Conservation (phyloP, 2,797 vertebrate genomes). For the Hippopotamyrus pictus region DNA sequence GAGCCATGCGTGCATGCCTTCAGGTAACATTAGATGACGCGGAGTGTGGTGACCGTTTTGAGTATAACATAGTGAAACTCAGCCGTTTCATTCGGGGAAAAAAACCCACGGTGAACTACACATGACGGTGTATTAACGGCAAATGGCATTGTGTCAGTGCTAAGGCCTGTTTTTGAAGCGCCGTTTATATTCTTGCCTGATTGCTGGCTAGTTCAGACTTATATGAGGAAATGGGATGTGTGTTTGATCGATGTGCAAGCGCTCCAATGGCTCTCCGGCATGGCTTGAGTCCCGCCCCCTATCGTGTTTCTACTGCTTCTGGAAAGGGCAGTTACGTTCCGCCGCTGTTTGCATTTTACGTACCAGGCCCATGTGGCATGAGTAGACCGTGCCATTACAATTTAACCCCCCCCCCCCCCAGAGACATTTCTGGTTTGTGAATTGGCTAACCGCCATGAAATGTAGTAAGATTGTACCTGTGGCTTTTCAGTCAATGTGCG, state of each 20-base stretch:
- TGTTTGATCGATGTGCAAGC: slow-evolving; percentile 2
- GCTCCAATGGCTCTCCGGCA: neutral
- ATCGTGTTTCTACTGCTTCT: neutral
- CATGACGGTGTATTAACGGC: neutral
- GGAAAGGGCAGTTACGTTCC: neutral
- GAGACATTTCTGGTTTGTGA: neutral
- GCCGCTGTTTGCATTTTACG: neutral
- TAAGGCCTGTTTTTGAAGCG: neutral
- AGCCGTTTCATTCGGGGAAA: neutral
- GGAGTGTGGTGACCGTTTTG: neutral
- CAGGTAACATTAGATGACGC: neutral
- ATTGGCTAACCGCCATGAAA: neutral
- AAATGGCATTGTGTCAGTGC: neutral
- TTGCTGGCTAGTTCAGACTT: neutral
- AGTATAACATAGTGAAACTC: neutral
- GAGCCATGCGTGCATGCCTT: neutral
- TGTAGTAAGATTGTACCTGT: neutral
- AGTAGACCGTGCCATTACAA: neutral
- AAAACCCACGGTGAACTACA: neutral
- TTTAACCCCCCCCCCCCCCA: neutral
- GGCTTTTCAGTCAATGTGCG: neutral
- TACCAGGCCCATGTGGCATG: neutral
- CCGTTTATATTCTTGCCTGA: neutral
- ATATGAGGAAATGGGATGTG: neutral
- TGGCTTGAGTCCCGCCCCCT: neutral